Base-by-base conservation (phyloP, 2,888 invertebrate genomes). In the Tolmerus cingulatus region DNA sequence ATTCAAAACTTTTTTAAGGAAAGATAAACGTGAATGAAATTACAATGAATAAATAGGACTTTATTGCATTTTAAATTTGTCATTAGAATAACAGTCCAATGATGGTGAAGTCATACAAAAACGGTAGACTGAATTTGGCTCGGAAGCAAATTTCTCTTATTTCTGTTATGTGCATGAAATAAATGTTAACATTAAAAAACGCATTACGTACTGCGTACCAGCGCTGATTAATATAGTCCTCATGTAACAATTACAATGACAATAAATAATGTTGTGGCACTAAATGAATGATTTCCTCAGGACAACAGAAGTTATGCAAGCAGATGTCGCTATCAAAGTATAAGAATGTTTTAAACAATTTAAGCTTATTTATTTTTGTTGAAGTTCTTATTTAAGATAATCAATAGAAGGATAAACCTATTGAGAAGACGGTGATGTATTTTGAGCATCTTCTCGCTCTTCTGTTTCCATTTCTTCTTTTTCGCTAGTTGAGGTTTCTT, bases 381-480 rank as follows among this genome's bases (percentile, higher is more conserved):
- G 76, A 37, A 37, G 34, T 55, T 82, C 23, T 43, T 30, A 43
- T 43, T 85, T 19, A 27, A 12, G 66, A 66, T 66, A 66, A 66
- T 66, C 66, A 66, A 27, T 66, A 66, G 57, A 37, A 66, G 57
- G 37, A 84, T 43, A 74, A 66, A 43, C 79, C 88, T 88, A 88
- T 79, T 85, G 85, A 82, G 90, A 89, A 87, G 89, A 89, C 85
- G 89, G 88, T 37, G 89, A 89, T 7, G 89, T 88, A 46, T 89
- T 88, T 87, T 89, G 89, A 82, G 89, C 88, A 81, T 89, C 89
- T 74, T 90, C 89, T 79, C 88, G 86, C 5, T 79, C 82, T 23
- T 89, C 90, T 34, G 88, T 87, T 46, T 90, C 90, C 89, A 90
- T 74, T 27, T 87, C 81, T 86, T 87, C 89, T 86, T 88, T 89